Percentiles rank a stretch among this genome's conserved stretches.
These are phyloP conservation scores for Murina feae DNA, from an alignment of 2,113 vertebrate species.

Conservation along the genomic window DNA sequence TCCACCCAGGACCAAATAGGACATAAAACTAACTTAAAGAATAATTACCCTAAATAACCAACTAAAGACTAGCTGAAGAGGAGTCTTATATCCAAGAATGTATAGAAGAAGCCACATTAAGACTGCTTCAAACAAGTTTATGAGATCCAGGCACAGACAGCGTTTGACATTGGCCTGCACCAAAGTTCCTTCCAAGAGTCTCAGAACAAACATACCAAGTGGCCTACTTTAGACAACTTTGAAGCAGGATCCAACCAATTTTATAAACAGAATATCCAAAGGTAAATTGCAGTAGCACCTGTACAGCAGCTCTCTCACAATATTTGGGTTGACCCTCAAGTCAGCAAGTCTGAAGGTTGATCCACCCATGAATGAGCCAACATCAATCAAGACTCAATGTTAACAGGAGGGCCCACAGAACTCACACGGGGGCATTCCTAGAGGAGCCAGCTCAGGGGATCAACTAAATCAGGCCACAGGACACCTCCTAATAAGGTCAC, in stretches of 20 bases:
- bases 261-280: not conserved
- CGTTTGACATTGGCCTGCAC: not conserved
- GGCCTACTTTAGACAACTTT: not conserved
- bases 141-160: not conserved
- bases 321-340: not conserved
- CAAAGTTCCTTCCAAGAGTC: not conserved
- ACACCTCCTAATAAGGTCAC: not conserved
- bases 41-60: not conserved
- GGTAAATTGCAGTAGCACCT: not conserved
- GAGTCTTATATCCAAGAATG: not conserved
- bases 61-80: not conserved
- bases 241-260: not conserved
- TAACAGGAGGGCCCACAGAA: not conserved
- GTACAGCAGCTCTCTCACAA: not conserved
- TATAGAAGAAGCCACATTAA: not conserved
- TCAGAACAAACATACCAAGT: not conserved
- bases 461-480: not conserved
- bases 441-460: not conserved
- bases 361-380: not conserved
- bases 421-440: not conserved
- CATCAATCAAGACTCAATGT: not conserved
- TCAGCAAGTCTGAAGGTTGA: not conserved
- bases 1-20: not conserved
- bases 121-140: not conserved
- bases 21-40: not conserved